A percentile compares a stretch with the other conserved stretches of the same genome.
Evolutionary conservation across 2,888 invertebrate genomes (phyloP).

Genomic region (Caenorhabditis japonica): DNA sequence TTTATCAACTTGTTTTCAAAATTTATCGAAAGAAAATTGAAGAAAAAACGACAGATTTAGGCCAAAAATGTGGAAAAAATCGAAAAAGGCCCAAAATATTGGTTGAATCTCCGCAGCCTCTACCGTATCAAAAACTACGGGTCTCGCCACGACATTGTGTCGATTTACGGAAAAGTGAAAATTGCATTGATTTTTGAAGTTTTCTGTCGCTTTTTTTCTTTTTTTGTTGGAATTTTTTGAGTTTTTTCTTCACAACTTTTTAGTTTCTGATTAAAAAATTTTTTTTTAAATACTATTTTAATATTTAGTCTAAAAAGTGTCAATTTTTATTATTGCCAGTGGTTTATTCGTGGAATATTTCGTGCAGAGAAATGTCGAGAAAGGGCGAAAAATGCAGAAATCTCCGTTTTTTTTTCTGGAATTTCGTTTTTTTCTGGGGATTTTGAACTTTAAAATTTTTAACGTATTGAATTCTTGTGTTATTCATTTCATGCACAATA

Average conservation of each 20-base stretch:
- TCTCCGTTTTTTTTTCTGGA: no score
- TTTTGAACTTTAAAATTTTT: no score
- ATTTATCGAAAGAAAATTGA: constrained; percentile 19
- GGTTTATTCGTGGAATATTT: no score
- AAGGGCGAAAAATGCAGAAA: no score
- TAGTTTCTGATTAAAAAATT: no score
- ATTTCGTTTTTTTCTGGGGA: no score
- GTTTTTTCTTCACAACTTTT: no score
- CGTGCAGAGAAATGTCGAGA: no score
- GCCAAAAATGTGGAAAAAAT: constrained; percentile 29
- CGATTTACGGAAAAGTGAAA: constrained; percentile 18
- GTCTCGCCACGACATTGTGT: constrained; percentile 47
- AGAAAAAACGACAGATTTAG: constrained; percentile 17
- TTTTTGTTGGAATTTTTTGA: neutral
- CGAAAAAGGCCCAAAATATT: constrained; percentile 38
- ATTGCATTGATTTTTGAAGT: constrained; percentile 31
- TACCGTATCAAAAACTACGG: constrained; percentile 33
- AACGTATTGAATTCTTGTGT: no score
- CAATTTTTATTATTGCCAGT: no score
- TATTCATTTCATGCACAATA: no score
- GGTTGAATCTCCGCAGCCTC: constrained; percentile 16
- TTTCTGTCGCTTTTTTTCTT: neutral
- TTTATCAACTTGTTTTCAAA: neutral
- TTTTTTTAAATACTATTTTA: neutral
- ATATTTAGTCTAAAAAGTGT: no score